A percentile compares a stretch with the other conserved stretches of the same genome.
Conservation (phyloP, 2,888 invertebrate genomes). For the Hipparchia semele region DNA sequence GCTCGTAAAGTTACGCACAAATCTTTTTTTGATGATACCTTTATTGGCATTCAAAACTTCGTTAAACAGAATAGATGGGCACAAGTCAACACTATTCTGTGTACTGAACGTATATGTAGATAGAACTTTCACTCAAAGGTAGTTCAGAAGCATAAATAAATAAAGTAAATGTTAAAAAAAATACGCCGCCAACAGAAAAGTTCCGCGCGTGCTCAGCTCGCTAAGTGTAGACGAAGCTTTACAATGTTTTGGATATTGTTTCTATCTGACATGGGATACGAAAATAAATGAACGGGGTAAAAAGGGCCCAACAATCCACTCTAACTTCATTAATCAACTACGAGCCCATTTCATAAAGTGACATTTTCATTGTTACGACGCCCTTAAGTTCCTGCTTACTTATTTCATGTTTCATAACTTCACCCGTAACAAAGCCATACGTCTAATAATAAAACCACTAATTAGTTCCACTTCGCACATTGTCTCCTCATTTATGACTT, state of each 20-base stretch:
- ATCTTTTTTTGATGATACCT: not conserved
- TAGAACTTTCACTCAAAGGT: too few species aligned
- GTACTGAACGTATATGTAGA: too few species aligned
- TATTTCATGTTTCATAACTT: conserved; percentile 64
- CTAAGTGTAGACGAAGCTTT: too few species aligned
- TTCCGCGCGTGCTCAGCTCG: too few species aligned
- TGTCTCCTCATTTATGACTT: conserved; percentile 38
- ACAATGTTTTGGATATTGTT: conserved; percentile 35
- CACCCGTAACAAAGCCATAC: conserved; percentile 56
- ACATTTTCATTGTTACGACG: conserved; percentile 77
- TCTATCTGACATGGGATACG: conserved; percentile 48
- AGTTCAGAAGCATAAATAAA: too few species aligned
- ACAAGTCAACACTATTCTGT: too few species aligned
- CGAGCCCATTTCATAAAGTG: conserved; percentile 77
- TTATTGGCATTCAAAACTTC: not conserved
- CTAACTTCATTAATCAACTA: conserved; percentile 74
- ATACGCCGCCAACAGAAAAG: too few species aligned
- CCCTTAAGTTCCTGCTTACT: conserved; percentile 72
- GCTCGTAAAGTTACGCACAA: not conserved
- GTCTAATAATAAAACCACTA: conserved; percentile 59
- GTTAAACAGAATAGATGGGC: too few species aligned
- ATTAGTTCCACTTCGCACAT: conserved; percentile 44
- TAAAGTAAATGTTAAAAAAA: too few species aligned
- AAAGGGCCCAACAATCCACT: conserved; percentile 62
- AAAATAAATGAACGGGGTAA: conserved; percentile 69